Evolutionary conservation across 2,113 vertebrate genomes (phyloP).

Genomic region (Aegypius monachus): DNA sequence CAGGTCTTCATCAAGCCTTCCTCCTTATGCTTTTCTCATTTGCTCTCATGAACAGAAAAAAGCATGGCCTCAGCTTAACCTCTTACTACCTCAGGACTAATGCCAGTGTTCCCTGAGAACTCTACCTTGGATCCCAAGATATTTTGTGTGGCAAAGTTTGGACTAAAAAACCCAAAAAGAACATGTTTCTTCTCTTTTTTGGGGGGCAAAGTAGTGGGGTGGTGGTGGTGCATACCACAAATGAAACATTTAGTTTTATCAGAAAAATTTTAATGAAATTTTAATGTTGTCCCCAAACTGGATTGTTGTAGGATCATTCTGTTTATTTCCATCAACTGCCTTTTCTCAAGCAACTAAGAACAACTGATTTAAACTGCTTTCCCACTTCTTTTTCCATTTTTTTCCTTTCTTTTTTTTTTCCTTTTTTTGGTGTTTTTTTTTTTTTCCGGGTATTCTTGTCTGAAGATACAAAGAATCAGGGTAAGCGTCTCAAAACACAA

Average conservation of each 20-base stretch:
- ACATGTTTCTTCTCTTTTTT: not conserved
- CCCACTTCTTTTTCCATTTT: not conserved
- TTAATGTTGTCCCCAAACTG: not conserved
- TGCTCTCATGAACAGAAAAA: not conserved
- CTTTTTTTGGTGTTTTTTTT: accelerated
- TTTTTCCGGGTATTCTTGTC: accelerated
- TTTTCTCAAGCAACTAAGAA: not conserved
- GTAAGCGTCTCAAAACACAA: not conserved
- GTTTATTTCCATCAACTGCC: not conserved
- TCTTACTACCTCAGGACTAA: not conserved
- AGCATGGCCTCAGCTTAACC: not conserved
- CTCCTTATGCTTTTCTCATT: not conserved
- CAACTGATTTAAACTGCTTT: not conserved
- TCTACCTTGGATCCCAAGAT: not conserved
- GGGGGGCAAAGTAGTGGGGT: no score
- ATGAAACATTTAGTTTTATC: not conserved
- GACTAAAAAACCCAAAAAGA: not conserved
- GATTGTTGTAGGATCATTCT: not conserved
- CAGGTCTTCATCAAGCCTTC: not conserved
- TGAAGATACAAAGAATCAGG: not conserved
- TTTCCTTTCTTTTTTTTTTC: no score
- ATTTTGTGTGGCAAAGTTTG: not conserved
- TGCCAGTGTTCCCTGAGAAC: not conserved
- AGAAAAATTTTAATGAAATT: not conserved
- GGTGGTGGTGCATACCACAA: not conserved